These are phyloP conservation scores for Pegoplata infirma DNA, from an alignment of 2,888 invertebrate genomes.

Conservation along the genomic window DNA sequence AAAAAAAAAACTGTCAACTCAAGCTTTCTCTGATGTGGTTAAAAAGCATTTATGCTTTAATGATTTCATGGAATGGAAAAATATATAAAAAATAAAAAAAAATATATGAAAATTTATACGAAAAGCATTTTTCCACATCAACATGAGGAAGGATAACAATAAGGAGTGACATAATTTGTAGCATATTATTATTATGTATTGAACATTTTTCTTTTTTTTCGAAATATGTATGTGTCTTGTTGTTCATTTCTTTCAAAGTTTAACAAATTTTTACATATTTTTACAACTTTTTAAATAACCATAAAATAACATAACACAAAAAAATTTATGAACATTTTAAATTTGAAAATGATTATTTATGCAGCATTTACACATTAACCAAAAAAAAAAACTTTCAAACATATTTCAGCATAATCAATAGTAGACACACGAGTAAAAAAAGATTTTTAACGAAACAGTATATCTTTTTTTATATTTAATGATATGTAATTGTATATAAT, in stretches of 20 bases:
- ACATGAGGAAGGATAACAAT: neutral
- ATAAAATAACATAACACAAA: neutral
- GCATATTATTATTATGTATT: too few relatives aligned
- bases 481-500: too few relatives aligned
- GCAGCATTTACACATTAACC: conserved; percentile 18
- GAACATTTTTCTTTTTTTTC: neutral
- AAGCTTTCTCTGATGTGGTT: conserved; percentile 43
- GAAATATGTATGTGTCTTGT: neutral
- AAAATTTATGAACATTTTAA: neutral
- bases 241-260: neutral
- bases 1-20: conserved; percentile 11
- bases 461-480: too few relatives aligned
- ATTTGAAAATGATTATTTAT: conserved; percentile 16
- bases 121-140: neutral
- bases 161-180: conserved; percentile 6
- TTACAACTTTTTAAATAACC: neutral
- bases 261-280: neutral
- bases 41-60: conserved; percentile 29
- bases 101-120: neutral
- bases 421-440: too few relatives aligned
- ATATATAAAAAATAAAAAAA: neutral
- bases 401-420: neutral
- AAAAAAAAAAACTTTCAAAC: neutral
- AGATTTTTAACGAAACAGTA: too few relatives aligned
- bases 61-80: conserved; percentile 11